Base-by-base conservation (phyloP, 2,113 vertebrate species). In the Copsychus sechellarum region DNA sequence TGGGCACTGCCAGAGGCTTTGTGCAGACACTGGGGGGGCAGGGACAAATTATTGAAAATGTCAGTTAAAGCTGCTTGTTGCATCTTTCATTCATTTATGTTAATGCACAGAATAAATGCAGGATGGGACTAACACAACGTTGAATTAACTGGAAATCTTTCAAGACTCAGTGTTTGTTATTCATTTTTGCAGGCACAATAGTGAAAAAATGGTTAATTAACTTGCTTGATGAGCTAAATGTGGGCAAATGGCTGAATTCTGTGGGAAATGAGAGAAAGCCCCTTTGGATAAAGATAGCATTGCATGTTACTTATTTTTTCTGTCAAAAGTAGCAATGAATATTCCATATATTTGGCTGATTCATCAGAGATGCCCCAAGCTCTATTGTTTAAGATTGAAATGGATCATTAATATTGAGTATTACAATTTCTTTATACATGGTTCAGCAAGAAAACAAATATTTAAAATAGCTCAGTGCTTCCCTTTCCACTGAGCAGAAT, bases 351-450 rank as follows among this genome's bases (percentile, higher is more conserved):
- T 81, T 67, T 51, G 56, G 23, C 33, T 87, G 51, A 61, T 53
- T 85, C 14, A 60, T 82, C 82, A 82, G 36, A 38, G 57, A 64
- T 92, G 70, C 70, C 43, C 38, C 56, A 29, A 66, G 28, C 48
- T 88, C 7, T 40, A 4, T 92, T 93, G 47, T 92, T 96, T 74
- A 83, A 78, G 84, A 80, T 72, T 66, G 64, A 90, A 95, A 67
- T 25, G 48, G 70, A 60, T 88, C 84, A 84, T 96, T 95, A 91
- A 86, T 93, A 87, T 1, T 60, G 69, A 96, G 33, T 90, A 96
- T 86, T 51, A 40, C 20, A 72, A 48, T 81, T 58, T 76, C 17
- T 69, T 88, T 57, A 26, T 69, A 76, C 78, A 64, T 72, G 47
- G 45, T 70, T 92, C 85, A 43, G 54, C n/a, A 74, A 69, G 70